Evolutionary conservation across 2,113 vertebrate species (phyloP), one percentile per base, ranked within the genome.

Genomic region (Scomber scombrus): DNA sequence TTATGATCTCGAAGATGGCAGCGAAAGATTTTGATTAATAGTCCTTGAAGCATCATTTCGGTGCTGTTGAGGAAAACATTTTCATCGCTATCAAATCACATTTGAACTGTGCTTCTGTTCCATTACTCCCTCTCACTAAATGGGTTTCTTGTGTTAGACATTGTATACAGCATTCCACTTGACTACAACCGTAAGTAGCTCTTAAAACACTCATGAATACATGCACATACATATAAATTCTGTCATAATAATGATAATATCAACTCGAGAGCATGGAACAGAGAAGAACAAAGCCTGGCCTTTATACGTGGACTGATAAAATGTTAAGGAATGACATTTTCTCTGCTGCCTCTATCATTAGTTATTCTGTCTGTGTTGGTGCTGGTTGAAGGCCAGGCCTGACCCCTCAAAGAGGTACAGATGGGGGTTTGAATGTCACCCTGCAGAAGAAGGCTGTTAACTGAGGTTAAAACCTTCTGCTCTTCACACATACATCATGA

Each of bases 291-390:
- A 31, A 9, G 31, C 40, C 19, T 52, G 70, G 54, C 23, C 61
- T 75, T 65, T 18, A 21, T 16, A 15, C 50, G 54, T 55, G n/a
- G 21, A 62, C 60, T 46, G 66, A 69, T 60, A 11, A 54, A 71
- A 81, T 73, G 80, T 62, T 78, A 16, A 50, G 65, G 77, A 77
- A 47, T 84, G 82, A 77, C 82, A 85, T 87, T 91, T 90, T 55
- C 68, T 71, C 72, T 73, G 63, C 75, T 15, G 71, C 45, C 46
- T 71, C 62, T 47, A 5, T 80, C 84, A 89, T 91, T 85, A 84
- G 21, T 43, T 79, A 89, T 89, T 88, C 89, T 84, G 85, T 91
- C 26, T 87, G 86, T 85, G 58, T 31, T 18, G 18, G 51, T 47
- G 62, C 11, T 57, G 29, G 46, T 65, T 78, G 69, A 83, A 87